Base-by-base conservation (phyloP, 2,888 invertebrate genomes). In the Dioctria rufipes region DNA sequence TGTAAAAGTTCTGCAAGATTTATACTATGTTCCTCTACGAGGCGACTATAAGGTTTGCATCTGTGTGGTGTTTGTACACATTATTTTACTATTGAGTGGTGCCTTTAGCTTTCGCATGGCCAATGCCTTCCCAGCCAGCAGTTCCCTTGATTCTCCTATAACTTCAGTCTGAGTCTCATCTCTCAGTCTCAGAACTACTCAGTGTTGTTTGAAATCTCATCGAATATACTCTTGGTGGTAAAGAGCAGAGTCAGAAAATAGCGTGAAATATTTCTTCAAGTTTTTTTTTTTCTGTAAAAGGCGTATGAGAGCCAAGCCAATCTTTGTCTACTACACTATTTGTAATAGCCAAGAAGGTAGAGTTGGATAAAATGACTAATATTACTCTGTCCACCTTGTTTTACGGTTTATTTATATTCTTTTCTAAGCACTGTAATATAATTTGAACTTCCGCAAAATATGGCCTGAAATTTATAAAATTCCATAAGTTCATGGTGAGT, bases 171-270 rank as follows among this genome's bases (percentile, higher is more conserved):
- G 63, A 39, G 63, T 42, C 49, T 63, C 77, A 51, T 61, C 63
- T 63, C 61, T 77, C 77, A 37, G 37, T 58, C 61, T 77, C 77
- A 37, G 37, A 40, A 46, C 54, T 61, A 9, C 69, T 80, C 67
- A 80, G 80, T 80, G 43, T 40, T 60, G 61, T 69, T 61, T 69
- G 69, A 80, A 80, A 80, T 67, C 80, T 80, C 80, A 61, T 69
- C 69, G 67, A 71, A 66, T 69, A 69, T 71, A 69, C 67, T 79
- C 67, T 66, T 79, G 67, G 39, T 49, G 60, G 42, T 40, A 46
- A 66, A 42, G 79, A 79, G 58, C 67, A 40, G 63, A 49, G 42
- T 25, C 13, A 37, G 25, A 63, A 51, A 78, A 37, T 49, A 61
- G 49, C 49, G 77, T 77, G 63, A 43, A 77, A 43, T 61, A 77